Base-by-base conservation (phyloP, 2,888 invertebrate species). In the Cephus runcator region DNA sequence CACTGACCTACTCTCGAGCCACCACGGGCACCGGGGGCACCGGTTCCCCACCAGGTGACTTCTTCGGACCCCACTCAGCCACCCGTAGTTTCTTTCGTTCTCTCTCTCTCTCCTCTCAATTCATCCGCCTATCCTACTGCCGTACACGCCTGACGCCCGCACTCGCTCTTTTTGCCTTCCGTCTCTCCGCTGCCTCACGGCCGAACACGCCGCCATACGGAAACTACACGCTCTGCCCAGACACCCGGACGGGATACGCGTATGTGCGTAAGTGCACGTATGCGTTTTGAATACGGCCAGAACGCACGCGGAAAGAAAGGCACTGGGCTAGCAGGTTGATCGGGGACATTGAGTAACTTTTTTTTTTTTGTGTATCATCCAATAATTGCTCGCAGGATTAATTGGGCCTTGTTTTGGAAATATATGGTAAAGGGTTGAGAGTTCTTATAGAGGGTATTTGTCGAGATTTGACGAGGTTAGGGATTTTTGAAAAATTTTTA, bases 1-100 rank as follows among this genome's bases (percentile, higher is more conserved):
- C 90, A 91, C 91, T 91, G 91, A 91, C 91, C 91, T 91, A 91
- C 91, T 91, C 90, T 90, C 85, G 81, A 85, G 86, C 82, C 82
- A 84, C 83, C 82, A 79, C 83, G 81, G 56, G 76, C 84, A 85
- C 85, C 84, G 83, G 74, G 77, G 81, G 81, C 81, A 81, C 34
- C 34, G 34, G 34, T 77, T 74, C 84, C 85, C 84, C 87, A 81
- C 84, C 81, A 82, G 31, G 33, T 71, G 23, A 6, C 56, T 56
- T 56, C 56, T 56, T 56, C 56, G 9, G 56, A 23, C 56, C 56
- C 56, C 56, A 56, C 56, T 56, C 56, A 56, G 23, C 56, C 23
- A 9, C 56, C 56, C 56, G 56, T 56, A 56, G 56, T 56, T 56
- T 56, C 56, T 56, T 77, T 69, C 76, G 75, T 40, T 40, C 31